Evolutionary conservation across 1,140 invertebrate genomes (phyloP).

Genomic region (Trypoxylus dichotomus): DNA sequence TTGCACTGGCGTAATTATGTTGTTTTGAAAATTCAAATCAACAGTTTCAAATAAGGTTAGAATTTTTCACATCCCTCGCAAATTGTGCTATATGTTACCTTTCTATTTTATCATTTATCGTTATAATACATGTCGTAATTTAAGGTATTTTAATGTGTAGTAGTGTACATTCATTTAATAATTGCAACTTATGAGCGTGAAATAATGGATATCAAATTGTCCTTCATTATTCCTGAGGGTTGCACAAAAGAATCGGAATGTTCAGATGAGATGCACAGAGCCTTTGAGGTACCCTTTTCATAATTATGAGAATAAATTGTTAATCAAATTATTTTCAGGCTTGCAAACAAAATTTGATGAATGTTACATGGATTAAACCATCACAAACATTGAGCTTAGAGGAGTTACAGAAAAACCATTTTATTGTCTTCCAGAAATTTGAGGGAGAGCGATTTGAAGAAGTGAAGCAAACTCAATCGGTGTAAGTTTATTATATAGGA

Average conservation of each 20-base stretch:
- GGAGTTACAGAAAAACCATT: conserved; percentile 68
- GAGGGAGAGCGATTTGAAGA: conserved; percentile 68
- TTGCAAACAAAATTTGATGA: conserved; percentile 56
- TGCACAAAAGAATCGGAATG: conserved; percentile 50
- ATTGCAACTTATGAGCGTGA: background rate
- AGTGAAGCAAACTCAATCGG: conserved; percentile 64
- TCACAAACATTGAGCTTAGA: conserved; percentile 52
- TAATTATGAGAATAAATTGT: conserved; percentile 22
- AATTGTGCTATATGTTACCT: no score
- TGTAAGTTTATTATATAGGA: conserved; percentile 58
- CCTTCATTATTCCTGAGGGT: conserved; percentile 51
- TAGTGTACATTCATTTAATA: background rate
- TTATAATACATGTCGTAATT: no score
- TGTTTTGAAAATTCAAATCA: no score
- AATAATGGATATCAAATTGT: conserved; percentile 26
- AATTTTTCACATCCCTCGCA: no score
- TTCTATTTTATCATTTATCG: no score
- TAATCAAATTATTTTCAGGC: conserved; percentile 51
- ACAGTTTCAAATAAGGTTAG: no score
- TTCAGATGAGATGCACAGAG: conserved; percentile 54
- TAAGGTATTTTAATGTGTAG: background rate
- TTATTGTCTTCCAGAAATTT: conserved; percentile 75
- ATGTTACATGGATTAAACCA: conserved; percentile 58
- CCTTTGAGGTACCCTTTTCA: conserved; percentile 49
- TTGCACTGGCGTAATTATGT: no score